A percentile compares a stretch with the other conserved stretches of the same genome.
Conservation (phyloP, 2,797 vertebrate species). For the Mergus octosetaceus region DNA sequence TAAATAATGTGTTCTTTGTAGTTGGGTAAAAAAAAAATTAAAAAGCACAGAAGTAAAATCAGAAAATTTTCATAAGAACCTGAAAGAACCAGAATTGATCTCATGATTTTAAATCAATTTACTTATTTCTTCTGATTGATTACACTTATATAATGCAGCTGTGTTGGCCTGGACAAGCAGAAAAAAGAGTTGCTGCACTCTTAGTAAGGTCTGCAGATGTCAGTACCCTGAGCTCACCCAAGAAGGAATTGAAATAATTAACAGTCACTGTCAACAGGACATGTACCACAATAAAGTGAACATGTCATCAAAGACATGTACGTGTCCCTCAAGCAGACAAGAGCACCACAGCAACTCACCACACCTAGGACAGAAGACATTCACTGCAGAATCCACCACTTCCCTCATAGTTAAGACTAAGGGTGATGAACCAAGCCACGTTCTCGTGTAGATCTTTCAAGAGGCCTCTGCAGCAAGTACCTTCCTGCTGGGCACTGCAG, state of each 20-base stretch:
- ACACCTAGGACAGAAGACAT: background rate
- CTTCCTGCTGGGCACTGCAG: background rate
- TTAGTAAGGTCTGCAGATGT: background rate
- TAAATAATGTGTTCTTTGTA: background rate
- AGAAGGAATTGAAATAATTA: background rate
- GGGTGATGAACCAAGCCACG: background rate
- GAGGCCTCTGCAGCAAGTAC: background rate
- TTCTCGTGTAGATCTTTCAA: background rate
- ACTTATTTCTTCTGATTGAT: background rate
- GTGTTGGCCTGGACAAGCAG: background rate
- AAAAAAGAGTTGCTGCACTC: background rate
- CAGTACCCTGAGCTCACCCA: background rate
- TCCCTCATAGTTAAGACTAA: background rate
- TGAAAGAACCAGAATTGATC: background rate
- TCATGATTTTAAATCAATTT: background rate
- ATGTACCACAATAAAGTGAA: background rate
- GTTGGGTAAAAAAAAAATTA: background rate
- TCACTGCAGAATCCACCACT: background rate
- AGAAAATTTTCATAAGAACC: background rate
- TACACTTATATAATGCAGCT: background rate
- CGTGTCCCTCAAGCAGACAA: accelerated
- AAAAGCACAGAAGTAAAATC: background rate
- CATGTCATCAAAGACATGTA: background rate
- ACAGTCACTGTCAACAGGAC: background rate
- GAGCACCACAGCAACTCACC: accelerated